Evolutionary conservation across 2,888 invertebrate species (phyloP).

Genomic region (Drosophila stalkeri): DNA sequence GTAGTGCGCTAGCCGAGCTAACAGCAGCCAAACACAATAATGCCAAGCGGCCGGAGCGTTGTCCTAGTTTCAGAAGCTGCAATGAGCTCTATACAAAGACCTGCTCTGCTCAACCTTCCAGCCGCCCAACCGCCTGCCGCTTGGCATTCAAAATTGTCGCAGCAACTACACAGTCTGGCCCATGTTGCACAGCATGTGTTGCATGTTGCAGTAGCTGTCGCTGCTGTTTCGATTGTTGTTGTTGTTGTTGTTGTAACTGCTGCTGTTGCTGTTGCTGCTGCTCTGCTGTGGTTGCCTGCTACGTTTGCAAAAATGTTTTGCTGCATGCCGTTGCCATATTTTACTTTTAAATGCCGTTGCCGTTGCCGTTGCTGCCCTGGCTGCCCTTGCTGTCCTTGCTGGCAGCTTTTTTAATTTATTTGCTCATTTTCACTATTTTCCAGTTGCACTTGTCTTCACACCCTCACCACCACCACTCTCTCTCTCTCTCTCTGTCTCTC

Average conservation of each 20-base stretch:
- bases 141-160: conserved; percentile 56
- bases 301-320: conserved; percentile 78
- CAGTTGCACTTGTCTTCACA: conserved; percentile 56
- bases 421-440: conserved; percentile 79
- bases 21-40: conserved; percentile 23
- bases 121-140: background rate
- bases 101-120: conserved; percentile 4
- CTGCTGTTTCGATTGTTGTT: conserved; percentile 22
- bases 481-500: background rate
- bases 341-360: conserved; percentile 76
- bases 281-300: conserved; percentile 52
- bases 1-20: conserved; percentile 27
- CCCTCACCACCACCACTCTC: background rate
- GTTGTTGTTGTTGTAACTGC: conserved; percentile 24
- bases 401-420: conserved; percentile 73
- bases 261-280: conserved; percentile 19
- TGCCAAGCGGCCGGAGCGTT: conserved; percentile 31
- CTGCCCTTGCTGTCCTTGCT: conserved; percentile 37
- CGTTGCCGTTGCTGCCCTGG: conserved; percentile 54
- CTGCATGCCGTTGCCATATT: conserved; percentile 77
- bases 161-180: conserved; percentile 53
- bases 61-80: conserved; percentile 42
- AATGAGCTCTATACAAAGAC: conserved; percentile 35
- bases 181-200: conserved; percentile 80
- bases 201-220: conserved; percentile 68